Evolutionary conservation across 2,797 vertebrate genomes (phyloP), one percentile per base, ranked within the genome.

Genomic region (Parotocinclus haroldoi): DNA sequence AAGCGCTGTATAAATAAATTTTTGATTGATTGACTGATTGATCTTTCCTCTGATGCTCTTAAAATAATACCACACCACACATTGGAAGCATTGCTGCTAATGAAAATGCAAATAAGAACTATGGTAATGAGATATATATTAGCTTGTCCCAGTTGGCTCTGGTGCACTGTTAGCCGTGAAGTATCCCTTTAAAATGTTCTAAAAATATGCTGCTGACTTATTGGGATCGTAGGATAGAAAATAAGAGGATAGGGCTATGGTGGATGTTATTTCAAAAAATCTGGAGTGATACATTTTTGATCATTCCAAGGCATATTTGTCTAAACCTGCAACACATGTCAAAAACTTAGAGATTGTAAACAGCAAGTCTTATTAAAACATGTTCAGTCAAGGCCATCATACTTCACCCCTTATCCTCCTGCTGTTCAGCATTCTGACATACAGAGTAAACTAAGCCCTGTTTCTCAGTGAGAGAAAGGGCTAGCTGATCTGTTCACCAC

Each of bases 281-380:
- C 50, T 2, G 46, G 18, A 40, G 19, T 36, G 56, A 27, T 36
- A 44, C 56, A 18, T 51, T 17, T 59, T 59, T 68, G 56, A 68
- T 59, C 59, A 52, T 48, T 13, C 55, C 12, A 40, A 5, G 27
- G 27, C 27, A 2, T 27, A 5, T 27, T 2, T 27, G 27, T 27
- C 2, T 5, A 27, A 27, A 27, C 5, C 27, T 27, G 27, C 27
- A 27, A 27, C 27, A 27, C 27, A 27, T 27, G 27, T 27, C 27
- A 27, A 27, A 27, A 27, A 5, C 27, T 27, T 27, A 27, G 27
- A 27, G 27, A 27, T 5, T 2, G 2, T 27, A 2, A 27, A 27
- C 27, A 27, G 27, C 27, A 27, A 5, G 27, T 27, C 27, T 27
- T 27, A 27, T 27, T 27, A 27, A 27, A 27, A 27, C 5, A 5